phyloP scores from a whole-genome alignment of 2,113 vertebrate species.

The Cyprinus carpio region DNA sequence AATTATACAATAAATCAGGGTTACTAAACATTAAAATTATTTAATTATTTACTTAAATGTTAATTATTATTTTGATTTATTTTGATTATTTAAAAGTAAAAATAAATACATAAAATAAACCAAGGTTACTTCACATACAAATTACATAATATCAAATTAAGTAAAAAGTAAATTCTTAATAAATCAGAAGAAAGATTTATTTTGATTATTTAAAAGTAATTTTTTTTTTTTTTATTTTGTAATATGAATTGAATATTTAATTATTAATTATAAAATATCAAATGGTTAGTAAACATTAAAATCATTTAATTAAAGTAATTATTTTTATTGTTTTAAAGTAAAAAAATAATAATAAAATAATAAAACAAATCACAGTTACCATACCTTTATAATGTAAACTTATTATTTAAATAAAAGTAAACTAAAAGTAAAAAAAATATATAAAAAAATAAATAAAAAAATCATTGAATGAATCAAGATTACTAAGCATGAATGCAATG shows the following conservation, averaged over 20 bases:
- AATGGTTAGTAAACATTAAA: neutral
- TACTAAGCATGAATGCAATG: neutral
- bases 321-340: neutral
- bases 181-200: no score
- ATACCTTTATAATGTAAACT: neutral
- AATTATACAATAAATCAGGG: no score
- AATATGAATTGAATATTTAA: no score
- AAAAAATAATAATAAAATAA: neutral
- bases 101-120: neutral
- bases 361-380: no score
- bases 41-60: neutral
- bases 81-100: neutral
- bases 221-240: no score
- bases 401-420: neutral
- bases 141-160: neutral
- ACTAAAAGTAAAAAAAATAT: no score
- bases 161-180: neutral
- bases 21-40: no score
- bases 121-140: neutral
- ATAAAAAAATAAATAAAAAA: no score
- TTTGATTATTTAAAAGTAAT: no score
- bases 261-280: neutral
- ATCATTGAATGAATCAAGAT: no score
- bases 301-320: no score
- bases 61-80: no score